A percentile compares a stretch with the other conserved stretches of the same genome.
These are phyloP conservation scores for Lampropteryx suffumata DNA, from an alignment of 2,888 invertebrate genomes.

Conservation along the genomic window DNA sequence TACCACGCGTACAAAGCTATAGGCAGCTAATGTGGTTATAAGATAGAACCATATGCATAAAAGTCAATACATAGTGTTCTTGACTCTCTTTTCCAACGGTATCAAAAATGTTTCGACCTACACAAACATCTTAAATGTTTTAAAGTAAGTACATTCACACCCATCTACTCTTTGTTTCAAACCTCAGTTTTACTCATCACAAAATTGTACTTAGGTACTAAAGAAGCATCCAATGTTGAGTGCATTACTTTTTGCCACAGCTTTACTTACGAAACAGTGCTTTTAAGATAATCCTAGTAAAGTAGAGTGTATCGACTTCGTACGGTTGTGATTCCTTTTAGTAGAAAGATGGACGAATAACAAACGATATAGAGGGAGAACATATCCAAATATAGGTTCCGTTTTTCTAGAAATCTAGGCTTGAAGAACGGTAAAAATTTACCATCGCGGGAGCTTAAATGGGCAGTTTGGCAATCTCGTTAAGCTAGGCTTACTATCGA, in stretches of 20 bases:
- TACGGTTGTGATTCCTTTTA: too few species aligned
- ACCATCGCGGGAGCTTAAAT: neutral
- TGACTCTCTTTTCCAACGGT: too few species aligned
- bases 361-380: too few species aligned
- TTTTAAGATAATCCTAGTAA: conserved; percentile 1
- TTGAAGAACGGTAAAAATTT: neutral
- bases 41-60: too few species aligned
- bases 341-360: too few species aligned
- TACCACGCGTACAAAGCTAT: too few species aligned
- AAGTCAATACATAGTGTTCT: too few species aligned
- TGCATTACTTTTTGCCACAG: conserved; percentile 12
- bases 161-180: neutral
- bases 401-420: neutral
- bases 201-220: conserved; percentile 9
- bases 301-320: neutral
- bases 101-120: too few species aligned
- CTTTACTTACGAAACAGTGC: conserved; percentile 1
- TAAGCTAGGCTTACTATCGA: conserved; percentile 16
- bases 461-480: neutral
- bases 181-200: conserved; percentile 9
- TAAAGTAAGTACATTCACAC: too few species aligned
- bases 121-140: too few species aligned
- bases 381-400: neutral
- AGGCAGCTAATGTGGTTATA: too few species aligned
- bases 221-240: conserved; percentile 1